phyloP scores from a whole-genome alignment of 2,888 invertebrate genomes.

The Alviniconcha strummeri region DNA sequence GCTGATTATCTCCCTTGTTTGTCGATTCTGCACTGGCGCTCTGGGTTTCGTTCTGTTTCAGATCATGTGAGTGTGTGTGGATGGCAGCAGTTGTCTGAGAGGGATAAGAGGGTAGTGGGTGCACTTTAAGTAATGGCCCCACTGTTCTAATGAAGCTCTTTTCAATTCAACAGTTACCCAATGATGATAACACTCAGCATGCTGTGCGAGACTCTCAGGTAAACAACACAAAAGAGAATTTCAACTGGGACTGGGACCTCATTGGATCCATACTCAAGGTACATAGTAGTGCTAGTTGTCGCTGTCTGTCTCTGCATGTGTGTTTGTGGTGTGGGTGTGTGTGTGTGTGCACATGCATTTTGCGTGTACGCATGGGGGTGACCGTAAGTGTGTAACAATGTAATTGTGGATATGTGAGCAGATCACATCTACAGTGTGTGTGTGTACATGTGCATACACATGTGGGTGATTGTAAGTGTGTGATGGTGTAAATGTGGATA shows the following conservation, averaged over 20 bases:
- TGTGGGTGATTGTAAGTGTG: too few relatives aligned
- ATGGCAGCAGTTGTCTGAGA: too few relatives aligned
- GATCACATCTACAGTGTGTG: too few relatives aligned
- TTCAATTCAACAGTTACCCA: slow-evolving; percentile 39
- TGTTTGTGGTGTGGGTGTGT: not conserved
- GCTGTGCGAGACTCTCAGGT: slow-evolving; percentile 87
- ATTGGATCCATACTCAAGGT: slow-evolving; percentile 88
- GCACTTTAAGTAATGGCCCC: too few relatives aligned
- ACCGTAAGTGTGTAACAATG: not conserved
- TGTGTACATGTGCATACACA: too few relatives aligned
- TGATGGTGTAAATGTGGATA: too few relatives aligned
- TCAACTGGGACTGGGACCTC: slow-evolving; percentile 95
- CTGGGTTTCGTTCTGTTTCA: too few relatives aligned
- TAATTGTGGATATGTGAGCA: not conserved
- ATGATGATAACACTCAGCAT: slow-evolving; percentile 62
- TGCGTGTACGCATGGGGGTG: not conserved
- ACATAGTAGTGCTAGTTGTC: slow-evolving; percentile 45
- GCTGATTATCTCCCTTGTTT: too few relatives aligned
- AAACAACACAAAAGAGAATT: slow-evolving; percentile 83
- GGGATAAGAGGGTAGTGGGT: too few relatives aligned
- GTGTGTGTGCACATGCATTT: not conserved
- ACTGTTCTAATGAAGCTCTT: too few relatives aligned
- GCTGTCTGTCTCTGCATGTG: slow-evolving; percentile 3
- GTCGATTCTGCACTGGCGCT: too few relatives aligned
- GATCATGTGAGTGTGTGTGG: too few relatives aligned